Percentiles rank a stretch among this genome's conserved stretches.
These are phyloP conservation scores for Eubucco bourcierii DNA, from an alignment of 2,113 vertebrate genomes.

Conservation along the genomic window DNA sequence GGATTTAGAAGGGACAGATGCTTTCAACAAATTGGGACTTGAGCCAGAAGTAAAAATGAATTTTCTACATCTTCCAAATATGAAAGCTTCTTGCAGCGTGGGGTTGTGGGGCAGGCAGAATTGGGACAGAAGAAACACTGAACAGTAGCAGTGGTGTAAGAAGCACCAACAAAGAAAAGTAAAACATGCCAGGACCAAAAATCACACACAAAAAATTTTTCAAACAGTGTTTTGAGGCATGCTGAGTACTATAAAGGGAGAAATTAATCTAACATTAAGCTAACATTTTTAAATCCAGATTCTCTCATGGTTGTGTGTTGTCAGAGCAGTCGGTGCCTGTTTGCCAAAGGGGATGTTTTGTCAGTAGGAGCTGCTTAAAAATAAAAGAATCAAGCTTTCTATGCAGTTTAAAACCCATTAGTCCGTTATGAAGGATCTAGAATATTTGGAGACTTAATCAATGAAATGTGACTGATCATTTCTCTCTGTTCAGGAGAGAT, in stretches of 20 bases:
- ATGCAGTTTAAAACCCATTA: background rate
- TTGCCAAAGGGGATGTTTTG: background rate
- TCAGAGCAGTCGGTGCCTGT: background rate
- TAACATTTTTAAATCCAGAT: background rate
- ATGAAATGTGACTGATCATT: background rate
- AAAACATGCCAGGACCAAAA: background rate
- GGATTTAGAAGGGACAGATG: background rate
- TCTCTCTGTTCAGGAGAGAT: background rate
- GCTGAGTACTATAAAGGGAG: background rate
- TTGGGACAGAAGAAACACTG: background rate
- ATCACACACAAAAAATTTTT: background rate
- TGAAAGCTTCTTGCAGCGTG: background rate
- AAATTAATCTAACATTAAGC: constrained; percentile 3
- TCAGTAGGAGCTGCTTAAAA: constrained; percentile 1
- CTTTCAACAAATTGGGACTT: background rate
- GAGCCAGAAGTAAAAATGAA: background rate
- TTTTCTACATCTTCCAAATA: background rate
- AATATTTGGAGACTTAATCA: background rate
- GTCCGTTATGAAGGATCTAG: background rate
- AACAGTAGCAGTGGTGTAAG: background rate
- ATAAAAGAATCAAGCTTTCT: background rate
- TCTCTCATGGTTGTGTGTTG: background rate
- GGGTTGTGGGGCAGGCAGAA: background rate
- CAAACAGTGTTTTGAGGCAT: background rate
- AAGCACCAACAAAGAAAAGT: background rate